Conservation (phyloP, 2,888 invertebrate genomes). For the Xanthorhoe designata region DNA sequence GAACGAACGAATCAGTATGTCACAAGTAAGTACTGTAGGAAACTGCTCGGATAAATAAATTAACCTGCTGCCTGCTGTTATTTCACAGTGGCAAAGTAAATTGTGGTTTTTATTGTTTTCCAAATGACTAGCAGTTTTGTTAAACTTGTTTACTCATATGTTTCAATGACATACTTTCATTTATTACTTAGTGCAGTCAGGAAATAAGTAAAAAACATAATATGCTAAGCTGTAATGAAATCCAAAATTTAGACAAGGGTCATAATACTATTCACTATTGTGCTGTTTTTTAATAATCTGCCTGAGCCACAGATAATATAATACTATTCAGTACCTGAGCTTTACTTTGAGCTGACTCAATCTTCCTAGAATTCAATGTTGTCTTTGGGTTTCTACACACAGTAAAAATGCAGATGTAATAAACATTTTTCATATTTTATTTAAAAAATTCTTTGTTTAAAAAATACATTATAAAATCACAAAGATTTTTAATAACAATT, state of each 20-base stretch:
- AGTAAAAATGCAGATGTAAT: constrained; percentile 48
- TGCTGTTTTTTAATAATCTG: no score
- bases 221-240: neutral
- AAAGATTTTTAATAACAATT: constrained; percentile 67
- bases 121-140: neutral
- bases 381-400: neutral
- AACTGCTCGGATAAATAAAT: constrained; percentile 9
- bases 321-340: no score
- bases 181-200: neutral
- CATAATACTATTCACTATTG: no score
- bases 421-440: constrained; percentile 67
- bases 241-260: no score
- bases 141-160: neutral
- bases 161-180: neutral
- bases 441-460: constrained; percentile 67
- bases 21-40: neutral
- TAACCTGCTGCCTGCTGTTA: neutral
- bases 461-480: constrained; percentile 75
- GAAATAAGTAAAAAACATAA: neutral
- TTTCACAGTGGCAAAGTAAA: neutral
- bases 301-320: no score
- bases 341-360: neutral
- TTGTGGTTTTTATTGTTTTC: neutral
- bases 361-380: neutral
- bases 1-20: neutral